Base-by-base conservation (phyloP, 1,140 invertebrate genomes). In the Atta colombica region DNA sequence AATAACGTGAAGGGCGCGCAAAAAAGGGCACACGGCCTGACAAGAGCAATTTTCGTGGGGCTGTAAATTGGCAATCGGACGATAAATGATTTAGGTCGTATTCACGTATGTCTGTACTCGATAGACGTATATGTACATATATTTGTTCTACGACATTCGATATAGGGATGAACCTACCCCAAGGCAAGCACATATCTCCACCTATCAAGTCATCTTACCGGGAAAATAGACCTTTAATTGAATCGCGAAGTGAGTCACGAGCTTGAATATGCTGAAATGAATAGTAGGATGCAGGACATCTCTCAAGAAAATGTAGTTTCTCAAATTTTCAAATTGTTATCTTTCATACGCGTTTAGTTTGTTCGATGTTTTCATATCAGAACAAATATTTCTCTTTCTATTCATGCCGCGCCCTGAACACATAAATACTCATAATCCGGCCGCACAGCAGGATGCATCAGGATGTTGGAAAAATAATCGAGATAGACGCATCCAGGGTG, bases 61-160 rank as follows among this genome's bases (percentile, higher is more conserved):
- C 90, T 91, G 85, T 85, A 89, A 91, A 91, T 91, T 91, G 90
- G 75, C 90, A 91, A 91, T 91, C 88, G 90, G 74, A 91, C 87
- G 90, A 74, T 91, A 91, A 91, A 91, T 91, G 87, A 91, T 91
- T 91, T 91, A 91, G 80, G 75, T 90, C 65, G 77, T 71, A 58
- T 49, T 81, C 49, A 71, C 61, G 51, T 10, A 81, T 71, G 65
- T 55, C 65, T 55, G 31, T 71, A 80, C 31, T 68, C 31, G n/a
- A 53, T 80, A 69, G 18, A 80, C 25, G 12, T 45, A 78, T 28
- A 8, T 75, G 72, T 49, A 74, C 72, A 39, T 72, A 65, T 74
- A 28, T 66, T 72, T 85, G 71, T 75, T 55, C 58, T 12, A 28
- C 53, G 49, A 85, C 74, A 80, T 12, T 75, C 16, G 49, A 28